A percentile compares a stretch with the other conserved stretches of the same genome.
Conservation (phyloP, 2,113 vertebrate genomes). For the Rhabdomys dilectus region DNA sequence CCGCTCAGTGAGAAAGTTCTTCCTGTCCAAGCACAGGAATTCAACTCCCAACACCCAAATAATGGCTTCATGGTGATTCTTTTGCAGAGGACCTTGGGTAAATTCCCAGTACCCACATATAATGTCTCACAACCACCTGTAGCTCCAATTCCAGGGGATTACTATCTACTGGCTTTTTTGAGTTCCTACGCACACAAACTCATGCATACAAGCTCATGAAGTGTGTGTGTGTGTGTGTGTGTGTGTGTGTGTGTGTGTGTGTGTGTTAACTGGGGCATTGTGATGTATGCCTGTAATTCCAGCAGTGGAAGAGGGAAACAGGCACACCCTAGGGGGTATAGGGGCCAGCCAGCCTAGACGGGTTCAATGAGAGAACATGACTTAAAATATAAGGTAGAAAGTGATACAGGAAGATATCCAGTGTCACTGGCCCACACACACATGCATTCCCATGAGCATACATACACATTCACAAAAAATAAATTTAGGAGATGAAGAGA, state of each 20-base stretch:
- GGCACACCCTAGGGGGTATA: not conserved
- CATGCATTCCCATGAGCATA: not conserved
- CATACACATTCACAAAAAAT: not conserved
- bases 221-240: not conserved
- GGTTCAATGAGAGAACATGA: not conserved
- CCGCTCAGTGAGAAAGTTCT: not conserved
- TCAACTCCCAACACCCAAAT: not conserved
- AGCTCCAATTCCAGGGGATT: not conserved
- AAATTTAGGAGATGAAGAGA: not conserved
- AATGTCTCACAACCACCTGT: not conserved
- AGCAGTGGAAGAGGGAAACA: not conserved
- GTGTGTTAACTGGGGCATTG: not conserved
- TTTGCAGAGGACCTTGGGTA: not conserved
- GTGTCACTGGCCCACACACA: not conserved
- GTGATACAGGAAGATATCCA: not conserved
- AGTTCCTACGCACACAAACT: not conserved
- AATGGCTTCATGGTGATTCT: not conserved
- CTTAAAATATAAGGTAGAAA: not conserved
- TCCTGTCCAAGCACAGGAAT: not conserved
- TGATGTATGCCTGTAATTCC: not conserved
- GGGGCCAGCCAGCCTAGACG: not conserved
- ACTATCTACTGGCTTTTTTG: not conserved
- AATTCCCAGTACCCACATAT: not conserved
- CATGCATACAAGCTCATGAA: not conserved
- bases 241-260: not conserved